Evolutionary conservation across 1,140 invertebrate genomes (phyloP).

Genomic region (Dysdera silvatica): DNA sequence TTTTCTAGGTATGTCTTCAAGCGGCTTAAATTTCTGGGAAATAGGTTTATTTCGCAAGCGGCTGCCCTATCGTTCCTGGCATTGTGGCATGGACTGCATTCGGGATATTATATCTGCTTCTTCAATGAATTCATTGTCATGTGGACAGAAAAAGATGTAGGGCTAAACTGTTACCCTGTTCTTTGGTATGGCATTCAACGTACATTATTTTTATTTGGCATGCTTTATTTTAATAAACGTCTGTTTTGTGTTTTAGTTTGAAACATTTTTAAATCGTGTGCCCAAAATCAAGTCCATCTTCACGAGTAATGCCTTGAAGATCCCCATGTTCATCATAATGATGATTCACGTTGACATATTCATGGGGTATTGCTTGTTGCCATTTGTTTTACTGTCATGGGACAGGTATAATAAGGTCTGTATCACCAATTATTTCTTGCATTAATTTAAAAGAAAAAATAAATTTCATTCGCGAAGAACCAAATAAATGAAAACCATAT

Average conservation of each 20-base stretch:
- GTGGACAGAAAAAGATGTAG: constrained; percentile 76
- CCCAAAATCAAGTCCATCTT: constrained; percentile 40
- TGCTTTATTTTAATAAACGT: constrained; percentile 1
- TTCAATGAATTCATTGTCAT: constrained; percentile 84
- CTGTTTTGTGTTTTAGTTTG: neutral
- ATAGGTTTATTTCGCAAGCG: constrained; percentile 70
- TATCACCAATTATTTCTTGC: constrained; percentile 54
- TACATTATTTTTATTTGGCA: neutral
- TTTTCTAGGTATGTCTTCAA: constrained; percentile 72
- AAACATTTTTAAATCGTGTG: constrained; percentile 6
- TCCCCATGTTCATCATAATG: constrained; percentile 50
- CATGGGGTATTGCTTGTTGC: constrained; percentile 74
- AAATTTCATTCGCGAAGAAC: too few species aligned
- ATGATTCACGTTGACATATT: constrained; percentile 69
- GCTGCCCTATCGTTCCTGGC: constrained; percentile 76
- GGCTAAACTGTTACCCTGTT: constrained; percentile 35
- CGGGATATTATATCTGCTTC: constrained; percentile 84
- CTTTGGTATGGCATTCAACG: neutral
- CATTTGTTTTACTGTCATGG: constrained; percentile 67
- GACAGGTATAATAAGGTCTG: constrained; percentile 54
- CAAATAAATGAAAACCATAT: too few species aligned
- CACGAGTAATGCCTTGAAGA: constrained; percentile 35
- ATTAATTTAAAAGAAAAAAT: too few species aligned
- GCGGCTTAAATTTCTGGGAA: constrained; percentile 78
- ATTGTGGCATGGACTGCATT: constrained; percentile 83